phyloP scores from a whole-genome alignment of 2,113 vertebrate species.

The Ophiodon elongatus region DNA sequence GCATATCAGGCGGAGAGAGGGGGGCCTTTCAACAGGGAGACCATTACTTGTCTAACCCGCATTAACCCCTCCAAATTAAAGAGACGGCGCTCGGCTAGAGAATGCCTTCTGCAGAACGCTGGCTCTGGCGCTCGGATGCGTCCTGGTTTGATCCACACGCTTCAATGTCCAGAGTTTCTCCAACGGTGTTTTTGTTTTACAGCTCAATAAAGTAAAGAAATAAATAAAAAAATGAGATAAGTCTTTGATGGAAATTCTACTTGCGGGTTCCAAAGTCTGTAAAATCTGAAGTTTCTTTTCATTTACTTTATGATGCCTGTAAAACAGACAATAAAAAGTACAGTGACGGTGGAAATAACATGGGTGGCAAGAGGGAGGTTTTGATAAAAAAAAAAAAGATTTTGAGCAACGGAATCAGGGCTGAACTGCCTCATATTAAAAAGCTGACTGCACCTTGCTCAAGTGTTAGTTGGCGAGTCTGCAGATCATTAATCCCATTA shows the following conservation, averaged over 20 bases:
- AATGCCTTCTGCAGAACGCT: too few relatives aligned
- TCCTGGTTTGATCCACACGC: not conserved
- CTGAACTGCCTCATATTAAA: not conserved
- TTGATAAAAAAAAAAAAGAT: not conserved
- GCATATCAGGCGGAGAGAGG: constrained; percentile 27
- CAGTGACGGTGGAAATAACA: not conserved
- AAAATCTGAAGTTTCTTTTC: not conserved
- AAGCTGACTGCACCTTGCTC: not conserved
- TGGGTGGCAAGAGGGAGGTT: not conserved
- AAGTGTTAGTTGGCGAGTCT: not conserved
- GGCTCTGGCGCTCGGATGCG: too few relatives aligned
- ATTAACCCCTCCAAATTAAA: constrained; percentile 12
- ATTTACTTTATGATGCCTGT: not conserved
- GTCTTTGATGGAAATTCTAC: not conserved
- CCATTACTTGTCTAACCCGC: constrained; percentile 10
- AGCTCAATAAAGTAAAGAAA: not conserved
- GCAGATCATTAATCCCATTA: constrained; percentile 14
- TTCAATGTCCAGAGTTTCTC: not conserved
- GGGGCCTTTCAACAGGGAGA: not conserved
- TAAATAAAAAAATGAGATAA: not conserved
- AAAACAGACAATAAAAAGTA: not conserved
- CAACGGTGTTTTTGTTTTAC: not conserved
- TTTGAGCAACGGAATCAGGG: not conserved
- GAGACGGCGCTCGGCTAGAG: not conserved
- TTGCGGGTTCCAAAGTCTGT: not conserved